These are phyloP conservation scores for Laticauda colubrina DNA, from an alignment of 2,113 vertebrate genomes.

Conservation along the genomic window DNA sequence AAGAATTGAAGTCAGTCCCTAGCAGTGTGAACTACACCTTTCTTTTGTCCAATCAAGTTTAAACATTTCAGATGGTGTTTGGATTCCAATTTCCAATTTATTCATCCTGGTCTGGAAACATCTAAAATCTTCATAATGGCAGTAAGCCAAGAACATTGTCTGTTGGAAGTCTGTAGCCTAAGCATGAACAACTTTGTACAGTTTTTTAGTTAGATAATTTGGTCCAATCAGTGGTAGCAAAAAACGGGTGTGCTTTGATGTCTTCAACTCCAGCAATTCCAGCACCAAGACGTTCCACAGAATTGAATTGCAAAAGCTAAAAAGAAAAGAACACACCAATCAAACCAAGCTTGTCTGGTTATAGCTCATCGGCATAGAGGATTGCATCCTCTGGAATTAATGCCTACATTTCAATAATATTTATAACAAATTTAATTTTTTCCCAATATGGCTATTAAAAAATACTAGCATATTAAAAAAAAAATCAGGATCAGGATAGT, in stretches of 20 bases:
- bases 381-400: background rate
- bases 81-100: slow-evolving; percentile 19
- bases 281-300: slow-evolving; percentile 88
- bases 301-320: slow-evolving; percentile 96
- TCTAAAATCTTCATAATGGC: slow-evolving; percentile 9
- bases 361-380: background rate
- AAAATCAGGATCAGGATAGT: background rate
- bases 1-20: slow-evolving; percentile 7
- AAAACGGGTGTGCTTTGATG: slow-evolving; percentile 97
- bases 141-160: slow-evolving; percentile 26
- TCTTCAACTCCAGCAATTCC: slow-evolving; percentile 92
- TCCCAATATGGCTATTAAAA: background rate
- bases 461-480: background rate
- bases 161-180: slow-evolving; percentile 29
- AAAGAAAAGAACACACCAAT: background rate
- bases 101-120: background rate
- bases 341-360: background rate
- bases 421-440: background rate
- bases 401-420: background rate
- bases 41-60: slow-evolving; percentile 36
- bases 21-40: slow-evolving; percentile 34
- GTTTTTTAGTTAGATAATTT: slow-evolving; percentile 70
- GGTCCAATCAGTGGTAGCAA: slow-evolving; percentile 83
- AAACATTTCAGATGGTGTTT: slow-evolving; percentile 20
- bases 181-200: background rate